Evolutionary conservation across 2,888 invertebrate genomes (phyloP).

Genomic region (Drosophila peninsularis): DNA sequence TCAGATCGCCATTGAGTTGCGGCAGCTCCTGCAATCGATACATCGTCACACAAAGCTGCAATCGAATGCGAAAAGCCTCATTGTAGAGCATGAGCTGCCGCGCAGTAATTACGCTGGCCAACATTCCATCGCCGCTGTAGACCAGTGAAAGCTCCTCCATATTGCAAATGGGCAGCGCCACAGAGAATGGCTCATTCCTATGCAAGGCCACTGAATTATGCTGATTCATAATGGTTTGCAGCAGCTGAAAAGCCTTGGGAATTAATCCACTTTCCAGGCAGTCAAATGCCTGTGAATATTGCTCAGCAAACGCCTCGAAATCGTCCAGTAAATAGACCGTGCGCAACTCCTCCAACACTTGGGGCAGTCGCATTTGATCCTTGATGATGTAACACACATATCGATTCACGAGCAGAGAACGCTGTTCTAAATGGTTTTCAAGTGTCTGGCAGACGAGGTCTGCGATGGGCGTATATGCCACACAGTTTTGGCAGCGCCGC

Average conservation of each 20-base stretch:
- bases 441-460: conserved; percentile 32
- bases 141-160: background rate
- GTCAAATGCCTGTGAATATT: conserved; percentile 1
- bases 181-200: background rate
- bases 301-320: background rate
- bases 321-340: conserved; percentile 21
- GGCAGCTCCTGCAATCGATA: conserved; percentile 23
- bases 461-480: conserved; percentile 20
- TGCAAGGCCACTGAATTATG: background rate
- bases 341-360: conserved; percentile 8
- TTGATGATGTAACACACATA: conserved; percentile 26
- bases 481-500: conserved; percentile 17
- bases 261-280: background rate
- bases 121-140: background rate
- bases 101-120: conserved; percentile 24
- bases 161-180: background rate
- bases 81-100: conserved; percentile 28
- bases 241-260: background rate
- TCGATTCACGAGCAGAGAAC: conserved; percentile 18
- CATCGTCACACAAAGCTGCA: conserved; percentile 6
- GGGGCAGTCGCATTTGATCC: conserved; percentile 6
- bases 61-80: conserved; percentile 13
- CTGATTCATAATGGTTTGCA: conserved; percentile 21
- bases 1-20: background rate
- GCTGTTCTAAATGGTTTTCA: conserved; percentile 9